Conservation (phyloP, 2,113 vertebrate species). For the Cisticola juncidis region DNA sequence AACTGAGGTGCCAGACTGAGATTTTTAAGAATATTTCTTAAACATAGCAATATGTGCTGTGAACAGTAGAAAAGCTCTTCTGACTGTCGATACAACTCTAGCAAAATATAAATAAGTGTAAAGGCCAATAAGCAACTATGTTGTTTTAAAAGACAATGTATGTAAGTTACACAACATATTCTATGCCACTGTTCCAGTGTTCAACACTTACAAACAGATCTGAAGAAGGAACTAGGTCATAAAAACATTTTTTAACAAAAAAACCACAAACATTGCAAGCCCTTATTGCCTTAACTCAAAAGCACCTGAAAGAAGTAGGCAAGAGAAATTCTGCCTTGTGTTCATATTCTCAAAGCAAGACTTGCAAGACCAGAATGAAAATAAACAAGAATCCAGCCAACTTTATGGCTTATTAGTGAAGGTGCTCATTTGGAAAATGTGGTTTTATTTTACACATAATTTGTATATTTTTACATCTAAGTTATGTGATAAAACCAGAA, state of each 20-base stretch:
- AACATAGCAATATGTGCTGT: constrained; percentile 13
- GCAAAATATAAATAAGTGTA: background rate
- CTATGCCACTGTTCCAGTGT: background rate
- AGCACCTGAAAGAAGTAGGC: background rate
- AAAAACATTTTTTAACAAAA: background rate
- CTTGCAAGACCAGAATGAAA: background rate
- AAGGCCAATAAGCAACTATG: background rate
- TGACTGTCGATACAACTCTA: background rate
- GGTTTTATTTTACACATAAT: background rate
- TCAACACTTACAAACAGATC: background rate
- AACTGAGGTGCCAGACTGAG: background rate
- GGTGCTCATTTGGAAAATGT: background rate
- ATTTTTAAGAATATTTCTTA: background rate
- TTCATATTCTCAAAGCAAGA: fast-evolving
- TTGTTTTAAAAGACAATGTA: background rate
- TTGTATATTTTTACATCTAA: background rate
- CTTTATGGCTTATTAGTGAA: background rate
- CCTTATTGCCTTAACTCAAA: background rate
- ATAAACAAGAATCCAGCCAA: background rate
- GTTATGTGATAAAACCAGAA: background rate
- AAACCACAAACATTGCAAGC: fast-evolving
- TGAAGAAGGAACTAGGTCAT: background rate
- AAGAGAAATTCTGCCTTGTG: background rate
- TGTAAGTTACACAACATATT: background rate
- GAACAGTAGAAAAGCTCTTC: background rate